A percentile compares a stretch with the other conserved stretches of the same genome.
Conservation (phyloP, 2,113 vertebrate genomes). For the Grammomys surdaster region DNA sequence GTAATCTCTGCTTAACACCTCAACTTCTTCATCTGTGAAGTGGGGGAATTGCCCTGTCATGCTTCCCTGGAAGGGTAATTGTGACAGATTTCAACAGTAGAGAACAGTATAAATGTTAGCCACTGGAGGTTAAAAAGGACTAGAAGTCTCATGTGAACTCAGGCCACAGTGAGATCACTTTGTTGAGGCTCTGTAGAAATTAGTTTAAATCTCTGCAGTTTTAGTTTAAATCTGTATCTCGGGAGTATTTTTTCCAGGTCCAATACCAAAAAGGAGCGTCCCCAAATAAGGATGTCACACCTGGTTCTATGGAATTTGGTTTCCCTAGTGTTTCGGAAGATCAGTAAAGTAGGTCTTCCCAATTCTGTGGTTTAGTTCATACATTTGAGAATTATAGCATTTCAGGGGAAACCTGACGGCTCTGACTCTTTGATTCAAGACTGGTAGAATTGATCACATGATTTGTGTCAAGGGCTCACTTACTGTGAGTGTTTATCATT, state of each 20-base stretch:
- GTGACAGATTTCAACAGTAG: not conserved
- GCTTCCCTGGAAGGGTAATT: not conserved
- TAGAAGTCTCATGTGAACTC: not conserved
- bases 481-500: not conserved
- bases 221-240: conserved; percentile 75
- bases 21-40: not conserved
- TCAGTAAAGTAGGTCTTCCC: not conserved
- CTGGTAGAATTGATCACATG: not conserved
- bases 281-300: conserved; percentile 59
- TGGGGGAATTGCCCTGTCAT: not conserved
- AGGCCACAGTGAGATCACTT: conserved; percentile 66
- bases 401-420: not conserved
- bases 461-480: not conserved
- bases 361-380: not conserved
- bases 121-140: not conserved
- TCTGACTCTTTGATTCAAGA: not conserved
- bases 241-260: conserved; percentile 67
- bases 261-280: conserved; percentile 72
- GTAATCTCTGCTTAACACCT: not conserved
- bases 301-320: conserved; percentile 67
- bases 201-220: conserved; percentile 73
- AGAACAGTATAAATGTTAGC: not conserved
- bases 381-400: not conserved
- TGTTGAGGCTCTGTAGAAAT: conserved; percentile 68
- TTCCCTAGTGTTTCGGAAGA: conserved; percentile 53